Percentiles rank a stretch among this genome's conserved stretches.
These are phyloP conservation scores for Drosophila eohydei DNA, from an alignment of 2,888 invertebrate genomes.

Conservation along the genomic window DNA sequence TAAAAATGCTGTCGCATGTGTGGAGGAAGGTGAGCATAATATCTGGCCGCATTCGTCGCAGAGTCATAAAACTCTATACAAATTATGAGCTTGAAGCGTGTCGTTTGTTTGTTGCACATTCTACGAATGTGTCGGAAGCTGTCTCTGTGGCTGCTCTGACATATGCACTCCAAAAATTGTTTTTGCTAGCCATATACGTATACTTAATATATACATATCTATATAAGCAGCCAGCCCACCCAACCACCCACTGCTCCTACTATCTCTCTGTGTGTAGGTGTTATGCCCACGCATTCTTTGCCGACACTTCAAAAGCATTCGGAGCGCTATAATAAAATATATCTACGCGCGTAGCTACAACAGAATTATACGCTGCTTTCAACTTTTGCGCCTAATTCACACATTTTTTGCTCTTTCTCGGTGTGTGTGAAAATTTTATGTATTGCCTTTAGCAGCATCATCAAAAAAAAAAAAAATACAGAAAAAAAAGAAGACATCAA, in stretches of 20 bases:
- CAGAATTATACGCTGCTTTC: slow-evolving; percentile 68
- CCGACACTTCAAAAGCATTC: slow-evolving; percentile 70
- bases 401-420: slow-evolving; percentile 33
- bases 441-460: slow-evolving; percentile 76
- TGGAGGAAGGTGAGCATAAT: slow-evolving; percentile 6
- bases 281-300: slow-evolving; percentile 46
- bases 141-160: slow-evolving; percentile 35
- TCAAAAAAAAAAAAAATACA: slow-evolving; percentile 53
- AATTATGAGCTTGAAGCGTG: slow-evolving; percentile 71
- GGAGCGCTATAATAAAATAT: slow-evolving; percentile 62
- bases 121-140: slow-evolving; percentile 19
- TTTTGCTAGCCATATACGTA: slow-evolving; percentile 37
- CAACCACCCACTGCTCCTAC: slow-evolving; percentile 4
- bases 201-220: slow-evolving; percentile 25
- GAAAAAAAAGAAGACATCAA: slow-evolving; percentile 66
- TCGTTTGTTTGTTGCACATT: slow-evolving; percentile 37
- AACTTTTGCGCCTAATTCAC: slow-evolving; percentile 80
- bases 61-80: slow-evolving; percentile 55
- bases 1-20: slow-evolving; percentile 13
- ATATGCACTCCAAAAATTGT: slow-evolving; percentile 65
- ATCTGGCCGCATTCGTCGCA: slow-evolving; percentile 16
- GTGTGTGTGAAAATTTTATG: slow-evolving; percentile 71
- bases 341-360: slow-evolving; percentile 32
- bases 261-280: slow-evolving; percentile 31
- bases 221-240: background rate